Percentiles rank a stretch among this genome's conserved stretches.
Evolutionary conservation across 2,113 vertebrate species (phyloP).

Genomic region (Ciconia maguari): DNA sequence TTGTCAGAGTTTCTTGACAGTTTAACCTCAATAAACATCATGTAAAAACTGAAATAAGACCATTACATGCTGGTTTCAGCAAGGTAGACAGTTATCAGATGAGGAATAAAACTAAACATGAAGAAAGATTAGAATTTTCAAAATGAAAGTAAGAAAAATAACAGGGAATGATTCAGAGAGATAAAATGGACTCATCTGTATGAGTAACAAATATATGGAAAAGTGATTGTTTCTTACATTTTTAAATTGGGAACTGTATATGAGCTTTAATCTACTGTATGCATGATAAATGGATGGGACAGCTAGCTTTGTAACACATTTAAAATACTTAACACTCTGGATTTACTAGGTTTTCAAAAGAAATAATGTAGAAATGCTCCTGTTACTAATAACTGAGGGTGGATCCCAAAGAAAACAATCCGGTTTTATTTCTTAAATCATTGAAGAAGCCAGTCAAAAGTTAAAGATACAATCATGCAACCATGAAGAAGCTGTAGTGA

Average conservation of each 20-base stretch:
- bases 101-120: background rate
- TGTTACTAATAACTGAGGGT: background rate
- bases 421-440: background rate
- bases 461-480: background rate
- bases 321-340: background rate
- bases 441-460: background rate
- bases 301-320: background rate
- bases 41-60: background rate
- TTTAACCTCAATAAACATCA: background rate
- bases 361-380: background rate
- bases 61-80: background rate
- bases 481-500: background rate
- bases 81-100: background rate
- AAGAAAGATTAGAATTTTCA: background rate
- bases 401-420: background rate
- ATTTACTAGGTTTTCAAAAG: background rate
- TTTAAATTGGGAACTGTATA: background rate
- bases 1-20: background rate
- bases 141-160: background rate
- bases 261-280: background rate
- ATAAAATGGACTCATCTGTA: background rate
- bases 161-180: background rate
- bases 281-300: background rate
- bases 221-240: background rate
- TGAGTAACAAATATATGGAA: background rate